A percentile compares a stretch with the other conserved stretches of the same genome.
Conservation (phyloP, 2,113 vertebrate genomes). For the Caretta caretta region DNA sequence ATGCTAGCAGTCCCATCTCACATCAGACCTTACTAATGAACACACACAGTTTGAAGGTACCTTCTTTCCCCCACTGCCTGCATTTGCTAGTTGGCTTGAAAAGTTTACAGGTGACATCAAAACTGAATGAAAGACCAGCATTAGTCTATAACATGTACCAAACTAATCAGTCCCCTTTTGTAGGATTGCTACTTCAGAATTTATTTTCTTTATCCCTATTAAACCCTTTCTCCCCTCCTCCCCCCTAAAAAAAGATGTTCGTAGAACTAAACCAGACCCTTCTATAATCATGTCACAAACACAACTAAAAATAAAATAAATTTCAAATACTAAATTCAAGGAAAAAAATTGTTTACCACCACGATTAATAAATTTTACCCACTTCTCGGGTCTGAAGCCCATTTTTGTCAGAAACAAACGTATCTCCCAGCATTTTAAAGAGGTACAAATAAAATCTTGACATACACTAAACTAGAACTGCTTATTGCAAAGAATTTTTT, state of each 20-base stretch:
- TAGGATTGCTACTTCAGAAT: fast-evolving
- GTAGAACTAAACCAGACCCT: not conserved
- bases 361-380: not conserved
- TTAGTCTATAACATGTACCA: not conserved
- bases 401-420: not conserved
- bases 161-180: not conserved
- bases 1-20: not conserved
- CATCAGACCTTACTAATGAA: not conserved
- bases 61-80: not conserved
- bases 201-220: not conserved
- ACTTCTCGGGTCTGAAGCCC: not conserved
- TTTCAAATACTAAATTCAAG: not conserved
- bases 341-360: not conserved
- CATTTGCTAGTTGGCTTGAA: not conserved
- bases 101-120: fast-evolving
- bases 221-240: not conserved
- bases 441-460: not conserved
- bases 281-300: not conserved
- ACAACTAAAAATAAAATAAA: not conserved
- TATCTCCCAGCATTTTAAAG: fast-evolving
- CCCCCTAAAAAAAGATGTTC: fast-evolving
- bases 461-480: fast-evolving
- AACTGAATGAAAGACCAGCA: fast-evolving
- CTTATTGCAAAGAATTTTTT: not conserved
- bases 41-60: not conserved